phyloP scores from a whole-genome alignment of 2,888 invertebrate species.

The Ganaspis brasiliensis region DNA sequence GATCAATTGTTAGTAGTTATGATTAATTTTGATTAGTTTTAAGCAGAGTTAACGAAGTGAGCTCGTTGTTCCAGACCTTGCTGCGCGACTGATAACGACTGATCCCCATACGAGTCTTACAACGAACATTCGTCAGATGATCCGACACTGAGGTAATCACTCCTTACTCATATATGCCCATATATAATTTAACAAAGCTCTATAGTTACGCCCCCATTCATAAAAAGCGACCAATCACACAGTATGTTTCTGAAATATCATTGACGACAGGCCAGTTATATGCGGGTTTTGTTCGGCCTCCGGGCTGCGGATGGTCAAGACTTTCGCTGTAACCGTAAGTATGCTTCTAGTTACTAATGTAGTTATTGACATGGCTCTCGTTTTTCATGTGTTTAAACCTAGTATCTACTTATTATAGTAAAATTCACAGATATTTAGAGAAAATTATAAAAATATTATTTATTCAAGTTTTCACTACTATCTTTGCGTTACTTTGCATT shows the following conservation, averaged over 20 bases:
- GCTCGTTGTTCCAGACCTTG: slow-evolving; percentile 73
- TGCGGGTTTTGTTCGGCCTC: slow-evolving; percentile 71
- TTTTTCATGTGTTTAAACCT: no score
- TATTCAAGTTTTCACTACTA: no score
- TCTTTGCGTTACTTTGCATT: no score
- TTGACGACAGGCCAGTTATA: slow-evolving; percentile 62
- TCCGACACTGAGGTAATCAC: slow-evolving; percentile 77
- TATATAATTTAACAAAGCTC: slow-evolving; percentile 76
- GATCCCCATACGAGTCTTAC: slow-evolving; percentile 52
- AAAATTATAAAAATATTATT: no score
- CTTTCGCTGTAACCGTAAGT: not conserved
- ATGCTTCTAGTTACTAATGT: no score
- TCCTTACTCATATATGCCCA: slow-evolving; percentile 77
- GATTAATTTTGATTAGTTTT: slow-evolving; percentile 80
- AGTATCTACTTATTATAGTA: no score
- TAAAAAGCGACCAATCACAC: slow-evolving; percentile 72
- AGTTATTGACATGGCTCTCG: no score
- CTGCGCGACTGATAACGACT: slow-evolving; percentile 71
- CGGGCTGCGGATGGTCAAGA: slow-evolving; percentile 41
- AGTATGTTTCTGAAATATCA: slow-evolving; percentile 54
- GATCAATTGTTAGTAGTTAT: slow-evolving; percentile 79
- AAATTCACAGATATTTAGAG: no score
- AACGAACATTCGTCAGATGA: slow-evolving; percentile 69
- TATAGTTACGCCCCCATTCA: slow-evolving; percentile 72
- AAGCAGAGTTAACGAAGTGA: slow-evolving; percentile 77